Conservation (phyloP, 2,797 vertebrate species). For the Ciconia nigra region DNA sequence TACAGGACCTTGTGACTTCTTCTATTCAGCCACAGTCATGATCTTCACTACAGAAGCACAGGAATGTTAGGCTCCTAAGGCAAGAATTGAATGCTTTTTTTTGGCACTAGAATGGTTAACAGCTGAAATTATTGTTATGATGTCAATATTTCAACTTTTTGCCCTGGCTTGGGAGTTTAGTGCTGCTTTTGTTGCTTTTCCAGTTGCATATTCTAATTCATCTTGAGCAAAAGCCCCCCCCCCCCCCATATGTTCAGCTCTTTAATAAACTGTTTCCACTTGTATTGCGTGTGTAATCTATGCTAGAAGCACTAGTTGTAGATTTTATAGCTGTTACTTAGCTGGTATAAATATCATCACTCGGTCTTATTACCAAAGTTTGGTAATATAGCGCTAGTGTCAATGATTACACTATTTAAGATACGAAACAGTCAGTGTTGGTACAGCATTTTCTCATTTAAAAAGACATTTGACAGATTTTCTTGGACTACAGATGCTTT, state of each 20-base stretch:
- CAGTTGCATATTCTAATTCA: background rate
- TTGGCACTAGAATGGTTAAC: background rate
- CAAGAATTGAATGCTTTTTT: background rate
- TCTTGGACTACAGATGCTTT: background rate
- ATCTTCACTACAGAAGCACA: background rate
- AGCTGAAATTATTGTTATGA: background rate
- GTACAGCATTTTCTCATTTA: background rate
- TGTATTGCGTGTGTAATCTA: background rate
- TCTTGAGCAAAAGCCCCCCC: background rate
- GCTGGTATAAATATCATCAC: background rate
- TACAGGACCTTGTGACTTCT: background rate
- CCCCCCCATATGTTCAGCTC: background rate
- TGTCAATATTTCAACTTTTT: background rate
- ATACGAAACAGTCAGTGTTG: background rate
- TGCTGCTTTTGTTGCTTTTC: background rate
- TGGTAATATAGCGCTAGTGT: background rate
- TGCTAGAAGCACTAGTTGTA: background rate
- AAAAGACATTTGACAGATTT: background rate
- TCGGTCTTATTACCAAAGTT: background rate
- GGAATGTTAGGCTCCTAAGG: background rate
- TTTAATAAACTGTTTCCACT: constrained; percentile 49
- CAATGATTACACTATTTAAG: background rate
- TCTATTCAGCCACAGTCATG: background rate
- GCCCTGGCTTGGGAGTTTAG: background rate
- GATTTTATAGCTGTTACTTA: background rate